A percentile compares a stretch with the other conserved stretches of the same genome.
Conservation (phyloP, 2,888 invertebrate species). For the Meteorus colon region DNA sequence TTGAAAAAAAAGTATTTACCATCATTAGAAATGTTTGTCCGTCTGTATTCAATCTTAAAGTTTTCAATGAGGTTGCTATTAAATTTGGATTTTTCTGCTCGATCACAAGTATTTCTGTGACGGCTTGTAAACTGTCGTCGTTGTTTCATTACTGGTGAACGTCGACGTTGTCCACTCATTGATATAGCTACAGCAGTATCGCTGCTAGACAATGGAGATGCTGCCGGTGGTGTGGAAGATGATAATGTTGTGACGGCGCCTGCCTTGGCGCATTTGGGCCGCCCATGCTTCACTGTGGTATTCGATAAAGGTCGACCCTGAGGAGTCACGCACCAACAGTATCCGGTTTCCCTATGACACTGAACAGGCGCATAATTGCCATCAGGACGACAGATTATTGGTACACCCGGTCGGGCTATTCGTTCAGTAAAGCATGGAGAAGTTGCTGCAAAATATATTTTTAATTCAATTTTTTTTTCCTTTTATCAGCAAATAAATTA, state of each 20-base stretch:
- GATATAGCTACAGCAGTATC: constrained; percentile 53
- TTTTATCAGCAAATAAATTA: neutral
- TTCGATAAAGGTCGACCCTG: constrained; percentile 88
- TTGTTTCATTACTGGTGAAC: constrained; percentile 62
- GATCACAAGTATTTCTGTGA: constrained; percentile 77
- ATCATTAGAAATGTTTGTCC: constrained; percentile 66
- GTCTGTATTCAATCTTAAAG: constrained; percentile 85
- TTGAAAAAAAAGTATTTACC: constrained; percentile 54
- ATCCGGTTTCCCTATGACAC: constrained; percentile 84
- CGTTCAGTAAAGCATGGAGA: constrained; percentile 72
- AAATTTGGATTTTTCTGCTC: constrained; percentile 85
- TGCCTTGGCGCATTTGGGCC: constrained; percentile 79
- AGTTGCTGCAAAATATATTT: constrained; percentile 63
- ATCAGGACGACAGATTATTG: constrained; percentile 87
- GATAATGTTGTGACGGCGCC: neutral
- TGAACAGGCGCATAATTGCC: constrained; percentile 91
- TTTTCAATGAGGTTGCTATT: constrained; percentile 89
- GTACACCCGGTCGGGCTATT: constrained; percentile 76
- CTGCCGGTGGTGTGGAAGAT: constrained; percentile 5
- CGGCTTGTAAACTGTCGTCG: constrained; percentile 63
- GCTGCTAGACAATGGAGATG: constrained; percentile 7
- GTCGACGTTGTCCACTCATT: constrained; percentile 62
- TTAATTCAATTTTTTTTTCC: neutral
- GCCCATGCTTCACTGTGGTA: constrained; percentile 82
- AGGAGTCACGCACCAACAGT: constrained; percentile 93